Base-by-base conservation (phyloP, 2,797 vertebrate species). In the Rousettus madagascariensis region DNA sequence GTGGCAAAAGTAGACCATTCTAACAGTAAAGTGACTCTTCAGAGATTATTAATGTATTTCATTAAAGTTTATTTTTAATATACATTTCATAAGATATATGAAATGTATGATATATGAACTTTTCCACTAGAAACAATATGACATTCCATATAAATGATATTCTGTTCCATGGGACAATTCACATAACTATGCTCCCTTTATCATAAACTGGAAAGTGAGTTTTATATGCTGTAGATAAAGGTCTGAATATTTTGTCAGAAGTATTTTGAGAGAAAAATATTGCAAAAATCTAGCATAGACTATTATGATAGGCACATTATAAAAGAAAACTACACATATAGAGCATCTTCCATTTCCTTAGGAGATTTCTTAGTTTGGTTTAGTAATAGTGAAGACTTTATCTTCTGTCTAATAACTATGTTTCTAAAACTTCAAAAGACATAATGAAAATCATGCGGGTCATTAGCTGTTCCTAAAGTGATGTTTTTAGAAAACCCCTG, bases 61-160 rank as follows among this genome's bases (percentile, higher is more conserved):
- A 17, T 26, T 68, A 10, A 71, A 43, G 43, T 78, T 63, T 72
- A 28, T 80, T 82, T 86, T 71, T 61, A 87, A 41, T 13, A n/a
- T 43, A 6, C 30, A 20, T 49, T 0, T 74, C 13, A 59, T 53
- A 61, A 22, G 41, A 41, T n/a, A 59, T 33, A 33, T 84, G 38
- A 28, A 71, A 92, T 53, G 55, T 33, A 53, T 71, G 11, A 83
- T 51, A 43, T n/a, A 63, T 84, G 83, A 66, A 63, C 74, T 90
- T 69, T 51, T 20, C 3, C 87, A 93, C 53, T 95, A 95, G 79
- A 85, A 95, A 57, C n/a, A 96, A 33, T 91, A 83, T 86, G 74
- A 61, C 15, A 13, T 69, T 94, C 78, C 66, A 83, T 82, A 53
- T 83, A 83, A 13, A 19, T 33, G 26, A 36, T 57, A 83, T 16